Evolutionary conservation across 2,113 vertebrate genomes (phyloP).

Genomic region (Centropus unirufus): DNA sequence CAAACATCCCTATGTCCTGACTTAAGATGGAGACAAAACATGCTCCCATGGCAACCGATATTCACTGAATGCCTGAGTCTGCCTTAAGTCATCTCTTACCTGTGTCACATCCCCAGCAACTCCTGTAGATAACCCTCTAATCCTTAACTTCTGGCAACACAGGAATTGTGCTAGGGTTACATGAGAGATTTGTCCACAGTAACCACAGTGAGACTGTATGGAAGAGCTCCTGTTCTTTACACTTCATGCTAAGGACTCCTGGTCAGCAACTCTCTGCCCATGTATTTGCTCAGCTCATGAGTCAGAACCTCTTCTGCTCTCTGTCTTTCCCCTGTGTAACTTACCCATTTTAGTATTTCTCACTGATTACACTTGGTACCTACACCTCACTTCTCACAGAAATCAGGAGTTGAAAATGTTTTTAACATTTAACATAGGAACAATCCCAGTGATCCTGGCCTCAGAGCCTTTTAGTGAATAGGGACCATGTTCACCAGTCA

Average conservation of each 20-base stretch:
- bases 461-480: not conserved
- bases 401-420: not conserved
- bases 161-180: not conserved
- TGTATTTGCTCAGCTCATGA: not conserved
- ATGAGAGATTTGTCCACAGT: not conserved
- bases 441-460: not conserved
- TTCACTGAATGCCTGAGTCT: not conserved
- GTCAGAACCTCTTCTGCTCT: not conserved
- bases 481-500: not conserved
- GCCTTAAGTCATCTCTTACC: not conserved
- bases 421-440: not conserved
- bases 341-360: not conserved
- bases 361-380: not conserved
- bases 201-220: rapidly evolving
- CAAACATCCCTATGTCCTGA: not conserved
- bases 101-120: not conserved
- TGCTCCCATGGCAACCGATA: conserved; percentile 6
- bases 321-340: not conserved
- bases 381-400: not conserved
- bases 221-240: not conserved
- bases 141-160: not conserved
- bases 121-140: not conserved
- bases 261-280: not conserved
- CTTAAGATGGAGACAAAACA: not conserved
- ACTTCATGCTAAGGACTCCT: not conserved